A percentile compares a stretch with the other conserved stretches of the same genome.
phyloP scores from a whole-genome alignment of 2,888 invertebrate genomes.

The Agonopterix subpropinquella region DNA sequence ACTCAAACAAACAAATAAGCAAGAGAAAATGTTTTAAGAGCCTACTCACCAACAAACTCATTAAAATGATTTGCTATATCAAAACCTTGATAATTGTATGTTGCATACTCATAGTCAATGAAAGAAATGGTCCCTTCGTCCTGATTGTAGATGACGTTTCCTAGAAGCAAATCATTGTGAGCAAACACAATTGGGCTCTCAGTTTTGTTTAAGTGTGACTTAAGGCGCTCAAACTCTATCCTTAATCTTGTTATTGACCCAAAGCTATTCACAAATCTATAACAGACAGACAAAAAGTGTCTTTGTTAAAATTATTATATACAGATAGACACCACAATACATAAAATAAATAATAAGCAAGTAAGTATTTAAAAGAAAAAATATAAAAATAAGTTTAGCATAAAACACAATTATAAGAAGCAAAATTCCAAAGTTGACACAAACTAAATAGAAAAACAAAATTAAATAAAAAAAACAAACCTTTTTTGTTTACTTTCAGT shows the following conservation, averaged over 20 bases:
- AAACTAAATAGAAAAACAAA: neutral
- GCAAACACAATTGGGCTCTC: conserved; percentile 91
- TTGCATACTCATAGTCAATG: conserved; percentile 98
- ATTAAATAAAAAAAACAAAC: conserved; percentile 55
- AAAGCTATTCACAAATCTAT: conserved; percentile 81
- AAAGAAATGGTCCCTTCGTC: conserved; percentile 83
- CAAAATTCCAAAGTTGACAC: neutral
- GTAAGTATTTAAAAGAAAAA: neutral
- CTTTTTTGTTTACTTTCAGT: conserved; percentile 81
- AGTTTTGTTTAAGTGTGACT: conserved; percentile 76
- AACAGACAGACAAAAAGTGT: conserved; percentile 33
- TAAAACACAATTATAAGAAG: neutral
- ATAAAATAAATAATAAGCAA: neutral
- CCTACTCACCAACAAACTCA: conserved; percentile 91
- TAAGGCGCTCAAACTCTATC: conserved; percentile 81
- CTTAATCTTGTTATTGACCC: conserved; percentile 80
- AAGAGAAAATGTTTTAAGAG: neutral
- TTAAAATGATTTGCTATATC: conserved; percentile 99
- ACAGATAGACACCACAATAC: neutral
- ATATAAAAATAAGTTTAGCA: neutral
- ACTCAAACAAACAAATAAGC: no score
- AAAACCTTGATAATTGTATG: conserved; percentile 94
- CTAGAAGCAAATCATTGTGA: conserved; percentile 97
- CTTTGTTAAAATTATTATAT: conserved; percentile 4
- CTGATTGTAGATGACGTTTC: conserved; percentile 92